Evolutionary conservation across 2,888 invertebrate species (phyloP), one percentile per base, ranked within the genome.

Genomic region (Pecten maximus): DNA sequence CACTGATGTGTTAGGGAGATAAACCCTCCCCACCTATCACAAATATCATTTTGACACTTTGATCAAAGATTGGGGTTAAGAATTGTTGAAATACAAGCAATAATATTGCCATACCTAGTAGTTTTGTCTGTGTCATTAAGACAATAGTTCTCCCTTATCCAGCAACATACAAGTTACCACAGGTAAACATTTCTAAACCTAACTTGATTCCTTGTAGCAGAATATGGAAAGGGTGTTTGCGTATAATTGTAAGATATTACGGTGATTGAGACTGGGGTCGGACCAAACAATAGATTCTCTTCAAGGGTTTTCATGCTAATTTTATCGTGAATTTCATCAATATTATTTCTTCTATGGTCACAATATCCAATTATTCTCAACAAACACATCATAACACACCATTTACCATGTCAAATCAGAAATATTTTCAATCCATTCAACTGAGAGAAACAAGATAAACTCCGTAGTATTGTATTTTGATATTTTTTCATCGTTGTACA

Each of bases 351-450:
- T 35, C 28, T 35, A 74, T 35, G 35, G 35, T 35, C 35, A 74
- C 28, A 28, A 74, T 28, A 10, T 74, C 74, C 74, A 28, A 74
- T 74, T 74, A 74, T 74, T 74, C 74, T 74, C 74, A 28, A 74
- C n/a, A 74, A 74, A 74, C 28, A 74, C 28, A 74, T 74, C 35
- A 74, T 10, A 74, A 74, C 74, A 74, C 4, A 74, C 35, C 35
- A 74, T 74, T 74, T 35, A 74, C 74, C 2, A 15, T 74, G 74
- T 74, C 74, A 74, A 74, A 23, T 74, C 10, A 35, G 74, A 74
- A 74, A 74, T 74, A 74, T 74, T 74, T 74, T 16, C 74, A 74
- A 74, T 74, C 74, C 16, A 74, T 74, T 74, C 10, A 74, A 35
- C 35, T 23, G n/a, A 54, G 23, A 54, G 23, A 54, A 54, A 54